Conservation (phyloP, 2,888 invertebrate genomes). For the Temnothorax unifasciatus region DNA sequence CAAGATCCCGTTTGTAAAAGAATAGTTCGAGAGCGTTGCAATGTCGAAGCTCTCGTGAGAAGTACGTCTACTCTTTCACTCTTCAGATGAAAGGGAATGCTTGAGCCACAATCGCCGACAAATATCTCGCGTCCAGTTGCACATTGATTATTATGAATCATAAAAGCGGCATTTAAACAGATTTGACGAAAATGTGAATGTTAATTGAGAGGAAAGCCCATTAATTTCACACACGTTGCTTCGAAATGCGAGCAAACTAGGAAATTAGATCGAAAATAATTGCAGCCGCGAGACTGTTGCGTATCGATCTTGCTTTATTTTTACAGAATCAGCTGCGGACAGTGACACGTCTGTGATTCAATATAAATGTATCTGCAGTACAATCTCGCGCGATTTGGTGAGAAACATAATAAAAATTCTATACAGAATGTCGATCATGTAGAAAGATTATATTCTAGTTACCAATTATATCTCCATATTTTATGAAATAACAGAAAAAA, state of each 20-base stretch:
- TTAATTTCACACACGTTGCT: background rate
- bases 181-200: background rate
- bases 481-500: background rate
- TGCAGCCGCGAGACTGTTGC: constrained; percentile 19
- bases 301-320: constrained; percentile 60
- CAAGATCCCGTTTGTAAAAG: background rate
- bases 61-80: background rate
- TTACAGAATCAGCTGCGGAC: constrained; percentile 6
- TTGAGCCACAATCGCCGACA: background rate
- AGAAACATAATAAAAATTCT: background rate
- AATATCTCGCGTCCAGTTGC: background rate
- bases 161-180: background rate
- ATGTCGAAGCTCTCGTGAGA: background rate
- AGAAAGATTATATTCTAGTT: background rate
- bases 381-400: background rate
- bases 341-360: constrained; percentile 46
- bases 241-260: constrained; percentile 27
- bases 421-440: background rate
- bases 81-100: background rate
- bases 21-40: background rate
- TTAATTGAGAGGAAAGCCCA: background rate
- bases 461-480: background rate
- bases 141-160: background rate
- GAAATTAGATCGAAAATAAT: constrained; percentile 45
- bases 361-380: background rate